These are phyloP conservation scores for Mus spicilegus DNA, from an alignment of 2,113 vertebrate species.

Conservation along the genomic window DNA sequence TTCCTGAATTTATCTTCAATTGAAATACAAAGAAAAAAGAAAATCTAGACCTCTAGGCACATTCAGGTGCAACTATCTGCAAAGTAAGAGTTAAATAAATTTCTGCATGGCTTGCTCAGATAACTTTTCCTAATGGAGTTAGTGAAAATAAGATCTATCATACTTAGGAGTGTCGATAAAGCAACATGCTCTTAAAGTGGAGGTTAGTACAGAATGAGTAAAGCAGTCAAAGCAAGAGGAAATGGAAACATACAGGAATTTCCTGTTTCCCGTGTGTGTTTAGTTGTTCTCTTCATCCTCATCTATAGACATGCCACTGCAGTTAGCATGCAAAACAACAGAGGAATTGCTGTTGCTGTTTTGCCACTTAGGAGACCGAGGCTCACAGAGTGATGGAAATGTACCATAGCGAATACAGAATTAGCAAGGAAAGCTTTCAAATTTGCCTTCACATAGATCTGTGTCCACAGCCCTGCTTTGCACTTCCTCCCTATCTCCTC, in stretches of 20 bases:
- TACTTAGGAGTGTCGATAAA: neutral
- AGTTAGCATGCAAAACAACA: neutral
- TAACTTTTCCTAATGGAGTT: neutral
- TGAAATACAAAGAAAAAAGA: neutral
- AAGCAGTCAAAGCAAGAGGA: neutral
- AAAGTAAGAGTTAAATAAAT: neutral
- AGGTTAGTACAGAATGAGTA: neutral
- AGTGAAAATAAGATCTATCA: neutral
- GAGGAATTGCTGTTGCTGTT: neutral
- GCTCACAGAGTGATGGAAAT: neutral
- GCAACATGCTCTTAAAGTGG: neutral
- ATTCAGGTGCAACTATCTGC: neutral
- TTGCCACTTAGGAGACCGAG: neutral
- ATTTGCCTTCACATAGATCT: neutral
- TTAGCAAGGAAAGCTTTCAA: neutral
- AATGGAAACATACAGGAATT: neutral
- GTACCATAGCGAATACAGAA: neutral
- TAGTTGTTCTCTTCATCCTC: neutral
- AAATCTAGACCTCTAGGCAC: neutral
- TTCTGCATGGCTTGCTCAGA: neutral
- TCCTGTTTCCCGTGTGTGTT: neutral
- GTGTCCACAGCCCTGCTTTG: neutral
- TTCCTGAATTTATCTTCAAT: neutral
- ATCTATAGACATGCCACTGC: neutral
- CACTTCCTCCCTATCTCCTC: neutral